Percentiles rank a stretch among this genome's conserved stretches.
These are phyloP conservation scores for Chloroclysta siterata DNA, from an alignment of 2,888 invertebrate genomes.

Conservation along the genomic window DNA sequence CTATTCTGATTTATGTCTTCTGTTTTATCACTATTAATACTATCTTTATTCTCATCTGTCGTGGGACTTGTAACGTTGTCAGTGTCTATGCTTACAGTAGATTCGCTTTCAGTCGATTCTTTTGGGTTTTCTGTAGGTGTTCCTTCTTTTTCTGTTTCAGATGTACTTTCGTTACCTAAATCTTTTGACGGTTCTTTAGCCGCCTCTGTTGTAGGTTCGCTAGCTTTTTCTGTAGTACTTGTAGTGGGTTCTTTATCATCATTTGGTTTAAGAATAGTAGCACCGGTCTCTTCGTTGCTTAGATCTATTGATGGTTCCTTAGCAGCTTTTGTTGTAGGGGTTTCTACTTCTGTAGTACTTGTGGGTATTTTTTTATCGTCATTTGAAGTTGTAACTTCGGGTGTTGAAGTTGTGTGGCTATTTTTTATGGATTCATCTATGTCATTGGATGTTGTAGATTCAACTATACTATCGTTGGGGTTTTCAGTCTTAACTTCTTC, in stretches of 20 bases:
- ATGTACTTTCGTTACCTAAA: not conserved
- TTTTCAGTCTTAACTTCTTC: slow-evolving; percentile 8
- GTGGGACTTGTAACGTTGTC: not conserved
- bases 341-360: slow-evolving; percentile 6
- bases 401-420: not conserved
- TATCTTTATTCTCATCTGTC: not conserved
- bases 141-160: not conserved
- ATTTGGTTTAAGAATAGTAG: not conserved
- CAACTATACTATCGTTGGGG: slow-evolving; percentile 11
- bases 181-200: not conserved
- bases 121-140: not conserved
- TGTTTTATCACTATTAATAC: not conserved
- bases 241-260: not conserved
- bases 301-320: not conserved
- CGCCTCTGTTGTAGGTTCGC: slow-evolving; percentile 11
- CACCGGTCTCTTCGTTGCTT: not conserved
- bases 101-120: not conserved
- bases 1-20: not conserved
- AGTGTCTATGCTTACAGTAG: not conserved
- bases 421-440: not conserved
- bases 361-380: not conserved
- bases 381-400: slow-evolving; percentile 8
- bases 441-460: slow-evolving; percentile 1
- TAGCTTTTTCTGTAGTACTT: slow-evolving; percentile 11
- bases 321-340: slow-evolving; percentile 2